A percentile compares a stretch with the other conserved stretches of the same genome.
These are phyloP conservation scores for Thunnus maccoyii DNA, from an alignment of 2,113 vertebrate genomes.

Conservation along the genomic window DNA sequence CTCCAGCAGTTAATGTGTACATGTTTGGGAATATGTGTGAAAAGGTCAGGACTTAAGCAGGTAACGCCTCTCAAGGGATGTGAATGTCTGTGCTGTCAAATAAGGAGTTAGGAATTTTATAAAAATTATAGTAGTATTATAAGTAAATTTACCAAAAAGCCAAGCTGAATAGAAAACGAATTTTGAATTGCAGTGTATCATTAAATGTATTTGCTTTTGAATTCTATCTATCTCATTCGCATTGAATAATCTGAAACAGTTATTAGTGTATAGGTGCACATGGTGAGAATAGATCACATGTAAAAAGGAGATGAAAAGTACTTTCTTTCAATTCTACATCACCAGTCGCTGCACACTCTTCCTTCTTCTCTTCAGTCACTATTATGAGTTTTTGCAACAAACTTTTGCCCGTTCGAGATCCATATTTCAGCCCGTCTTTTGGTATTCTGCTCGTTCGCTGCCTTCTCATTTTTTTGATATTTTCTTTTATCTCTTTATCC, in stretches of 20 bases:
- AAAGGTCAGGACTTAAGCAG: slow-evolving; percentile 3
- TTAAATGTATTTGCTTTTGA: background rate
- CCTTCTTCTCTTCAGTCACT: background rate
- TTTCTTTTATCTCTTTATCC: slow-evolving; percentile 4
- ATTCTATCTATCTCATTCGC: too few species aligned
- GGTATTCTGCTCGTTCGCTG: slow-evolving; percentile 2
- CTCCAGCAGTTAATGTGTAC: background rate
- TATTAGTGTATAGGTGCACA: background rate
- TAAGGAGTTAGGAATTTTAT: background rate
- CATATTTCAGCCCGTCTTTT: slow-evolving; percentile 8
- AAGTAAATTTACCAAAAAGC: too few species aligned
- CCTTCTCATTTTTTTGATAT: background rate
- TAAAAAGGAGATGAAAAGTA: background rate
- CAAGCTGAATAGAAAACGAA: background rate
- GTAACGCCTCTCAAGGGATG: background rate
- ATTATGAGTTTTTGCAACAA: slow-evolving; percentile 34
- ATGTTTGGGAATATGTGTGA: background rate
- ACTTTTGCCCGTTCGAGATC: background rate
- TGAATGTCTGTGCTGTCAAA: background rate
- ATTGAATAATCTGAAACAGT: too few species aligned
- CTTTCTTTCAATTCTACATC: background rate
- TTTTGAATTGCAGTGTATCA: background rate
- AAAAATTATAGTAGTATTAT: too few species aligned
- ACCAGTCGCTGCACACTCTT: background rate
- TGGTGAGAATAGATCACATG: background rate